Base-by-base conservation (phyloP, 2,797 vertebrate species). In the Channallabes apus region DNA sequence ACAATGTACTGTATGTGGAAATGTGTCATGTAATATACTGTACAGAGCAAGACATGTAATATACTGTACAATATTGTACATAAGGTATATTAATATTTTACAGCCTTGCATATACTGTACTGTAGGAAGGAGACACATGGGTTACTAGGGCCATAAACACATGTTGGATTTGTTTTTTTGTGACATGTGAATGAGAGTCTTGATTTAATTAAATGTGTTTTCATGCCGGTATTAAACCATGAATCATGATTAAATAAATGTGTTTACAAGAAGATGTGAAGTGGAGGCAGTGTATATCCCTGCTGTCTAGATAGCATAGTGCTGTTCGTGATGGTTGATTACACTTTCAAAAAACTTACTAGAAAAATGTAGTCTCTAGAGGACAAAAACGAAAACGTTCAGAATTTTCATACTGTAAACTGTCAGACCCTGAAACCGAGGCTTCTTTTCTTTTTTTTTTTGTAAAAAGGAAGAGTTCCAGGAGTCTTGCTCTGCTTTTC, bases 391-490 rank as follows among this genome's bases (percentile, higher is more conserved):
- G 8, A 58, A 64, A 82, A 67, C 83, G 7, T 4, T 76, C 46
- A 51, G 46, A 51, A 51, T 56, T 67, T 72, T 54, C 18, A 58
- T 15, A 71, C 46, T 68, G 46, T 27, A 51, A 51, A 51, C 46
- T 38, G 29, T 80, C 77, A 46, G 76, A 59, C 24, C 29, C 76
- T 22, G 51, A 62, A 73, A 35, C 11, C 17, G 2, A 7, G 61
- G 51, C 17, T 62, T 56, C 82, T 51, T 51, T 51, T 46, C 32
- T 8, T 46, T 46, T 12, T 51, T 51, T 51, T 51, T 75, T 73
- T 9, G 56, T 69, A 69, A 77, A 88, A 82, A 88, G 82, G 62
- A 85, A 84, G 76, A 24, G 20, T 79, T 62, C 62, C 35, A 24
- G 62, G 58, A 62, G 35, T n/a, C 22, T 59, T 58, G 8, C 51